These are phyloP conservation scores for Styela clava DNA, from an alignment of 23 tunicate genomes.

Conservation along the genomic window DNA sequence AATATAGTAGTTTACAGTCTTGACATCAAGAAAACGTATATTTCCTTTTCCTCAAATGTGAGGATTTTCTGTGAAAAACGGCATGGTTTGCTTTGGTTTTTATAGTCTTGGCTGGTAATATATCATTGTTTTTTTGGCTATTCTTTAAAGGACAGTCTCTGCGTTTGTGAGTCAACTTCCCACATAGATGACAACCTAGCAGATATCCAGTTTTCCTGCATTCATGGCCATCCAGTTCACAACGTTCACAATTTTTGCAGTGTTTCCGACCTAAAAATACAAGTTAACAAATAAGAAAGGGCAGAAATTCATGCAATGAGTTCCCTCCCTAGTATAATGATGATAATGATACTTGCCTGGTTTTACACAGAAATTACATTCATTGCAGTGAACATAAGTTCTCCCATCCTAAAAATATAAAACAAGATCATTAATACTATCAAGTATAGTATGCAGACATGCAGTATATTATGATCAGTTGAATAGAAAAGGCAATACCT, in stretches of 20 bases:
- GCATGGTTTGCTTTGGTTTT: neutral
- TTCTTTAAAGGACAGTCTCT: conserved; percentile 44
- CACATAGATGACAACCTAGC: conserved; percentile 61
- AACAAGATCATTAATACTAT: too few species aligned
- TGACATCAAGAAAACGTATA: neutral
- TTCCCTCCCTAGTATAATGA: too few species aligned
- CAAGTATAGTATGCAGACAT: too few species aligned
- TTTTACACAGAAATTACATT: conserved; percentile 59
- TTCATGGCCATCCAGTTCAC: conserved; percentile 44
- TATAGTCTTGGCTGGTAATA: too few species aligned
- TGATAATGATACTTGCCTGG: conserved; percentile 45
- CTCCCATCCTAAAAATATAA: conserved; percentile 66
- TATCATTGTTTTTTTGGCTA: neutral
- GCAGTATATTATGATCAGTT: too few species aligned
- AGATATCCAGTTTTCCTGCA: conserved; percentile 14
- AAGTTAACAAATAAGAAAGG: too few species aligned
- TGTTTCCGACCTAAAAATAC: conserved; percentile 42
- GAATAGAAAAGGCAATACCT: too few species aligned
- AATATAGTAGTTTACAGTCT: too few species aligned
- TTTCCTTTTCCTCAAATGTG: neutral
- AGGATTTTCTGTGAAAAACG: neutral
- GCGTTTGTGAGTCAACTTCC: conserved; percentile 51
- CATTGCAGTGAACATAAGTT: conserved; percentile 56
- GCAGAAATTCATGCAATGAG: too few species aligned
- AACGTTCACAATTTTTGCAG: conserved; percentile 47